Evolutionary conservation across 2,797 vertebrate genomes (phyloP), one percentile per base, ranked within the genome.

Genomic region (Xyrichtys novacula): DNA sequence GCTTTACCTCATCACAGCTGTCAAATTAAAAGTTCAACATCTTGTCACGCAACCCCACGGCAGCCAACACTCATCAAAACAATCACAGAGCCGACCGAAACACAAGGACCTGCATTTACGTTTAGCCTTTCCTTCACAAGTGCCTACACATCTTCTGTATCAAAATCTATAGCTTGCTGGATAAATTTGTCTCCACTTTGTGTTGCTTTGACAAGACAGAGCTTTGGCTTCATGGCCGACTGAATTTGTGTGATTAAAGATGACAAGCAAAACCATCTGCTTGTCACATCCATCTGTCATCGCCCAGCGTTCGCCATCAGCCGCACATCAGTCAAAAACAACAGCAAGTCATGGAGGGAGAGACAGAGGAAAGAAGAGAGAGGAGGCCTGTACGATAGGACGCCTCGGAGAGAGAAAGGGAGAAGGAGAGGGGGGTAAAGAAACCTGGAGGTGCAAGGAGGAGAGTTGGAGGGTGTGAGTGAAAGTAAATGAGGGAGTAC

Each of bases 261-360:
- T 89, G 93, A 94, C 93, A 94, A 93, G 92, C 88, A 94, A 94
- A 95, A 94, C 93, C 94, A 95, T 95, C 94, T 95, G 95, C 92
- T 94, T 93, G 93, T 95, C 93, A 94, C 92, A 93, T 92, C 88
- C 94, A 95, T 95, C 94, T 93, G 93, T 94, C 94, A 93, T 91
- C 81, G 76, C 88, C 88, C 89, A 90, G 91, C 86, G 40, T 89
- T 93, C 74, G 89, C 92, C 93, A 93, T 94, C 92, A 94, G 92
- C 90, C 73, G 80, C 88, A 89, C 91, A 95, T 95, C 95, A 92
- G 89, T 94, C 94, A 95, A 84, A 87, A 89, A 89, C 87, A 87
- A 88, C 78, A 79, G 81, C 80, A 71, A 83, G 87, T 84, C 64
- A 15, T 28, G 42, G 68, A 73, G 48, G 65, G 74, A 43, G 43